These are phyloP conservation scores for Bruchidius siliquastri DNA, from an alignment of 2,888 invertebrate genomes.

Conservation along the genomic window DNA sequence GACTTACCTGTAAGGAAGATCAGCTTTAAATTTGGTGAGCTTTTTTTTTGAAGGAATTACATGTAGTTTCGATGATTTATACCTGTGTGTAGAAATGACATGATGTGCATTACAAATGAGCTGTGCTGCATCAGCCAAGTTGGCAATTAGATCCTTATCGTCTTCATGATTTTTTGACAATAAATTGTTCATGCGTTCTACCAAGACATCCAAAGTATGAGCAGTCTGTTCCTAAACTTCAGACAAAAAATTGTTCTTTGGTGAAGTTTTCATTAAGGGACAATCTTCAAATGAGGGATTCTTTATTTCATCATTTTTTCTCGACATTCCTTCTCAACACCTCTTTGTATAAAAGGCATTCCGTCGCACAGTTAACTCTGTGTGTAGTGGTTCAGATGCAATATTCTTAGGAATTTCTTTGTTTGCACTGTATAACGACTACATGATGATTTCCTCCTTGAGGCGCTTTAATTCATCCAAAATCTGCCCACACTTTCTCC, in stretches of 20 bases:
- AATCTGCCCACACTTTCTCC: neutral
- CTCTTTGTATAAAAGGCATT: neutral
- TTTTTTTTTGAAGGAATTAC: too few species aligned
- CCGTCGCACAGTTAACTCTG: neutral
- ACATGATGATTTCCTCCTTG: neutral
- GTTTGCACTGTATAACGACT: neutral
- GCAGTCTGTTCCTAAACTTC: neutral
- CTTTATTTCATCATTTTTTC: neutral
- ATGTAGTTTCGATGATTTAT: too few species aligned
- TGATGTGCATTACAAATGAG: neutral
- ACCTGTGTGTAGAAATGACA: neutral
- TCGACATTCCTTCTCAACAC: neutral
- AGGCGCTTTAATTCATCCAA: neutral
- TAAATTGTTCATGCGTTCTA: neutral
- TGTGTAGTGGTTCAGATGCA: neutral
- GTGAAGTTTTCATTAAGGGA: neutral
- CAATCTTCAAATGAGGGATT: neutral
- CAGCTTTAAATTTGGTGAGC: too few species aligned
- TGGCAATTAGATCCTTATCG: neutral
- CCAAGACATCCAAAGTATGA: neutral
- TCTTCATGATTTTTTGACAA: neutral
- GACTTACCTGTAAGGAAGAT: too few species aligned
- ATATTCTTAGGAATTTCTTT: neutral
- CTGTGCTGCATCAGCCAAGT: neutral
- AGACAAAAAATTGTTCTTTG: neutral